Conservation (phyloP, 2,888 invertebrate genomes). For the Drosophila falleni region DNA sequence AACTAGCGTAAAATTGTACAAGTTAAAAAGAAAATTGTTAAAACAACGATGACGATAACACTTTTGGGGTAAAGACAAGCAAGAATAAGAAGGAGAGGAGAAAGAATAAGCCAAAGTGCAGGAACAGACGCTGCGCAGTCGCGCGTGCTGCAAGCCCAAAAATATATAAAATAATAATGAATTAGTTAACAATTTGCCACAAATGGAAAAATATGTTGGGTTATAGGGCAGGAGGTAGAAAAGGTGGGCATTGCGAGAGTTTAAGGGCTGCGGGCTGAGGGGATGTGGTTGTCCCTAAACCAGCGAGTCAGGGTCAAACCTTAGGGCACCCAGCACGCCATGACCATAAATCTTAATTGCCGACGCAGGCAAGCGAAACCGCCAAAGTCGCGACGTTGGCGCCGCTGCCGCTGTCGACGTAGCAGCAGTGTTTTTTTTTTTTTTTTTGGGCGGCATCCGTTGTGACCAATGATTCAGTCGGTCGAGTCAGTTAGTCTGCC, state of each 20-base stretch:
- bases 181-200: conserved; percentile 63
- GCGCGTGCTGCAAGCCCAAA: conserved; percentile 58
- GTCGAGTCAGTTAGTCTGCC: conserved; percentile 22
- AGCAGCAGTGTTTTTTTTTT: neutral
- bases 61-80: conserved; percentile 5
- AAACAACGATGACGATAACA: conserved; percentile 33
- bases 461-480: neutral
- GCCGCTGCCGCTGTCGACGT: conserved; percentile 24
- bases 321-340: conserved; percentile 69
- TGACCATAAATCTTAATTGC: conserved; percentile 78
- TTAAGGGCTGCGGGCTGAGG: neutral
- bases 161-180: conserved; percentile 32
- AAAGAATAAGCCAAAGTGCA: neutral
- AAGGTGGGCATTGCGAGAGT: neutral
- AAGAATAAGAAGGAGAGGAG: neutral
- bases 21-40: conserved; percentile 59
- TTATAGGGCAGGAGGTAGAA: neutral
- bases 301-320: conserved; percentile 51
- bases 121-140: conserved; percentile 56
- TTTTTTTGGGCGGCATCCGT: conserved; percentile 8
- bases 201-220: neutral
- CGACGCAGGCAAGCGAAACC: conserved; percentile 74
- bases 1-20: conserved; percentile 72
- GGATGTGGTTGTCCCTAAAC: conserved; percentile 6
- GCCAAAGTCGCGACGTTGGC: conserved; percentile 29